A percentile compares a stretch with the other conserved stretches of the same genome.
Evolutionary conservation across 92 coral and sea anemone genomes (phyloP).

Genomic region (Zoanthus sansibaricus): DNA sequence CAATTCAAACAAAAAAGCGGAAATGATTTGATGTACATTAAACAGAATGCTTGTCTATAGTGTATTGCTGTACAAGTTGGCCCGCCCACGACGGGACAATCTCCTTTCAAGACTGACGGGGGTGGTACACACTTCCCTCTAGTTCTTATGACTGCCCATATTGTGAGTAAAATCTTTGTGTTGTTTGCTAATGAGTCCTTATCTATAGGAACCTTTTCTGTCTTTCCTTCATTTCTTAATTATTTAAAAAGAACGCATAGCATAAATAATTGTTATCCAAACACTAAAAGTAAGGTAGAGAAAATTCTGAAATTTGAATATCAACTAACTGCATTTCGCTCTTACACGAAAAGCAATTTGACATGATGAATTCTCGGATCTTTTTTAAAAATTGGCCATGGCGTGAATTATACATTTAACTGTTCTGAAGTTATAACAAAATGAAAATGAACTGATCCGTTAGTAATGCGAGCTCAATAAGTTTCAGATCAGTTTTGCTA

Average conservation of each 20-base stretch:
- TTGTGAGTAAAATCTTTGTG: neutral
- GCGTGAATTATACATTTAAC: too few relatives aligned
- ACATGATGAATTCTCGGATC: too few relatives aligned
- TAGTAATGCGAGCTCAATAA: too few relatives aligned
- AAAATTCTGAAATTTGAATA: too few relatives aligned
- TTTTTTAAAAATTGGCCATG: too few relatives aligned
- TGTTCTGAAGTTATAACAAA: too few relatives aligned
- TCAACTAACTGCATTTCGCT: too few relatives aligned
- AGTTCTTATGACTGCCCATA: neutral
- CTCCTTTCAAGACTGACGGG: neutral
- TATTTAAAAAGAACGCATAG: too few relatives aligned
- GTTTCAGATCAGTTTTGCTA: too few relatives aligned
- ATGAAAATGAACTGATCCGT: too few relatives aligned
- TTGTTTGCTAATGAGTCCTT: too few relatives aligned
- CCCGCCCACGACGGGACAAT: slow-evolving; percentile 47
- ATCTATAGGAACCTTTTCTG: neutral
- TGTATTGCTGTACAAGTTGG: slow-evolving; percentile 1
- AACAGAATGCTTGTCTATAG: slow-evolving; percentile 14
- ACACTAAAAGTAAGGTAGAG: neutral
- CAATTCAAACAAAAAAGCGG: slow-evolving; percentile 50
- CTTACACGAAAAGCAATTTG: too few relatives aligned
- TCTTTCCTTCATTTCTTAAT: neutral
- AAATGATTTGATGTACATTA: slow-evolving; percentile 47
- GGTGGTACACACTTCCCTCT: neutral
- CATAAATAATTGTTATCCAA: neutral